Evolutionary conservation across 2,113 vertebrate species (phyloP).

Genomic region (Gymnocephalus cernua): DNA sequence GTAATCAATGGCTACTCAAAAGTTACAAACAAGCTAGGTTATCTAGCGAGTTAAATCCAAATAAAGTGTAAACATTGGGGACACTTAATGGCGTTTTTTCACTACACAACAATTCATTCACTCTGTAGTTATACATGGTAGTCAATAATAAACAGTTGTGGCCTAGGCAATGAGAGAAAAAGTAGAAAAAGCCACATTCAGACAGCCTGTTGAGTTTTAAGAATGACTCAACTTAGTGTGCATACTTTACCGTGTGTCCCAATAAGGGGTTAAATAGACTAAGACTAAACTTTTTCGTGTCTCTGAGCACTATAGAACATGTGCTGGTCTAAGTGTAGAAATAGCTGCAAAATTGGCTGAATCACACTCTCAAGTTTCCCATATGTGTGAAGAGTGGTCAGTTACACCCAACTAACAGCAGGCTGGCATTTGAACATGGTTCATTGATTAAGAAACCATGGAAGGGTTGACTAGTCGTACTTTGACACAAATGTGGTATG

Average conservation of each 20-base stretch:
- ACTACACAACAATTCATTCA: neutral
- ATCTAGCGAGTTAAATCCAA: too few relatives aligned
- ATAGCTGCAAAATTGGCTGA: constrained; percentile 39
- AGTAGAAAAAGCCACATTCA: too few relatives aligned
- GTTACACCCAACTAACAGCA: constrained; percentile 59
- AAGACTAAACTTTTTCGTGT: constrained; percentile 6
- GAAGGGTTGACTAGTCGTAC: constrained; percentile 42
- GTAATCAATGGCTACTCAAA: neutral
- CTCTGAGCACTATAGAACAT: constrained; percentile 16
- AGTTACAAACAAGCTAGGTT: neutral
- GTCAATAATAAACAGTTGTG: constrained; percentile 18
- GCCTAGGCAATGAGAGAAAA: too few relatives aligned
- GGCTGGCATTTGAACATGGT: constrained; percentile 55
- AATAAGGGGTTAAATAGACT: constrained; percentile 23
- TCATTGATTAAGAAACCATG: constrained; percentile 59
- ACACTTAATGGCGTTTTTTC: neutral
- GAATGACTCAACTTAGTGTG: neutral
- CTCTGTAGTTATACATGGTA: constrained; percentile 13
- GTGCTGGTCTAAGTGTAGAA: constrained; percentile 26
- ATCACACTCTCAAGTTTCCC: constrained; percentile 50
- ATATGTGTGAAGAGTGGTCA: constrained; percentile 49
- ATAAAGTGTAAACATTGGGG: neutral
- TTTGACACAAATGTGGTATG: constrained; percentile 65
- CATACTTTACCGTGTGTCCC: neutral
- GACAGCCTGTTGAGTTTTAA: neutral